Base-by-base conservation (phyloP, 1,140 invertebrate species). In the Sycophila sp. region DNA sequence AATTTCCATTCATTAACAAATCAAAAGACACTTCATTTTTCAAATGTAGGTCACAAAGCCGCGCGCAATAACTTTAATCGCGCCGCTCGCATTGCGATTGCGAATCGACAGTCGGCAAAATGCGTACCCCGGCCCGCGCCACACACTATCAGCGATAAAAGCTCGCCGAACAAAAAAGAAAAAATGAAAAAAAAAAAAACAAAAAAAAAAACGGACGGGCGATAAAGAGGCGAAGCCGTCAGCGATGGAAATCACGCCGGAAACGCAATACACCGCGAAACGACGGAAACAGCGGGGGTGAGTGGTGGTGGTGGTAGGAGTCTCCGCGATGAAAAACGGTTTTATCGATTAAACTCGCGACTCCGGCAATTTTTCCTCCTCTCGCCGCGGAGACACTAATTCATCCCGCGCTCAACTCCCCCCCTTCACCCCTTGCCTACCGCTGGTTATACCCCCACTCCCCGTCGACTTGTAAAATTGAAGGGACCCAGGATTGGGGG, bases 271-370 rank as follows among this genome's bases (percentile, higher is more conserved):
- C 19, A 7, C 15, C 17, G 42, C 42, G 42, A 22, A 47, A 8
- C 19, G 15, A n/a, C 42, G 42, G 42, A 22, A 47, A 22, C 42
- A 19, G 19, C 17, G n/a, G n/a, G n/a, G n/a, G n/a, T n/a, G n/a
- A n/a, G n/a, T n/a, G n/a, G n/a, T n/a, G n/a, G n/a, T n/a, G n/a
- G n/a, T n/a, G n/a, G n/a, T n/a, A n/a, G n/a, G n/a, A n/a, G n/a
- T n/a, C n/a, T n/a, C n/a, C n/a, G n/a, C n/a, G n/a, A 47, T 47
- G 42, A 47, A 47, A 47, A 47, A 47, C n/a, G n/a, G 36, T 49
- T 55, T 15, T 77, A 79, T 83, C 77, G 81, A 82, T 81, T 81
- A 80, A 82, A 81, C 78, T 65, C 71, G 67, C 55, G 71, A 2
- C 53, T 66, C 65, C 38, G 45, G 40, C 59, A 74, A 76, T 76